These are phyloP conservation scores for Zaprionus capensis DNA, from an alignment of 1,140 invertebrate genomes.

Conservation along the genomic window DNA sequence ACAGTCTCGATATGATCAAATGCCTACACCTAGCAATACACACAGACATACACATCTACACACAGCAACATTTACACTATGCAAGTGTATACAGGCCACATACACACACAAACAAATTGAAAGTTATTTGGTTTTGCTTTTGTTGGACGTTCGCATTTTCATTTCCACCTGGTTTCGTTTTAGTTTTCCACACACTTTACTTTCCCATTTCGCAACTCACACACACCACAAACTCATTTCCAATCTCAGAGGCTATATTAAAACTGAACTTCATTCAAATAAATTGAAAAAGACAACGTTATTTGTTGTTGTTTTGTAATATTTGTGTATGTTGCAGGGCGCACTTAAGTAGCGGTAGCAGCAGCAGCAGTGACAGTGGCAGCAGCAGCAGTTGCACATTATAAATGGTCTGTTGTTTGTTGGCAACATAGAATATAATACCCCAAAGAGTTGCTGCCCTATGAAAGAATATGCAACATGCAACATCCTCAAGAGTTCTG, in stretches of 20 bases:
- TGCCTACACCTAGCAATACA: slow-evolving; percentile 12
- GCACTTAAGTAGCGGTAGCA: slow-evolving; percentile 52
- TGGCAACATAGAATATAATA: background rate
- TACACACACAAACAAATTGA: slow-evolving; percentile 16
- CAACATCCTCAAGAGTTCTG: slow-evolving; percentile 13
- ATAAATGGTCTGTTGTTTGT: slow-evolving; percentile 28
- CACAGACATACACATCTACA: slow-evolving; percentile 13
- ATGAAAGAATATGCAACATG: background rate
- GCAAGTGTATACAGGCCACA: slow-evolving; percentile 5
- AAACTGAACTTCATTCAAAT: slow-evolving; percentile 23
- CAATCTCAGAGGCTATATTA: slow-evolving; percentile 46
- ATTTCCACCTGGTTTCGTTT: slow-evolving; percentile 24
- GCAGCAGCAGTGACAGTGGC: slow-evolving; percentile 37
- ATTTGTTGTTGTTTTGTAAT: slow-evolving; percentile 18
- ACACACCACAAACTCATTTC: slow-evolving; percentile 8
- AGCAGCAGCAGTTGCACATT: slow-evolving; percentile 32
- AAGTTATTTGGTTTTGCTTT: slow-evolving; percentile 20
- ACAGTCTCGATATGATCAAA: background rate
- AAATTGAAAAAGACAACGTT: slow-evolving; percentile 12
- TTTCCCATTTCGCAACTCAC: slow-evolving; percentile 10
- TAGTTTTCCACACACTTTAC: background rate
- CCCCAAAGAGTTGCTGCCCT: slow-evolving; percentile 21
- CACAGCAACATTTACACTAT: background rate
- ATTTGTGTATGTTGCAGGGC: slow-evolving; percentile 63
- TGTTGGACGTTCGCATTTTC: slow-evolving; percentile 14